phyloP scores from a whole-genome alignment of 2,113 vertebrate species.

The Ifrita kowaldi region DNA sequence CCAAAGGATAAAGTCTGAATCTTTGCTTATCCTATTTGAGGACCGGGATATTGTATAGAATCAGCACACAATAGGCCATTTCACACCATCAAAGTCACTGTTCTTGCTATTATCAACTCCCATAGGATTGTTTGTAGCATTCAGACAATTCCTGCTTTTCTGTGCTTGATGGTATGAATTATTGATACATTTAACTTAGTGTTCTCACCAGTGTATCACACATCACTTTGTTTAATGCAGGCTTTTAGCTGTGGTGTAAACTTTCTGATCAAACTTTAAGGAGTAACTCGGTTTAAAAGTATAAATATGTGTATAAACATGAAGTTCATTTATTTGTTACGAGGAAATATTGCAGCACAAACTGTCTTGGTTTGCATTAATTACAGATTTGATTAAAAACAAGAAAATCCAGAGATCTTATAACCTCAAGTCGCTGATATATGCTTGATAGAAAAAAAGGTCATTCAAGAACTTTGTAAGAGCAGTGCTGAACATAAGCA shows the following conservation, averaged over 20 bases:
- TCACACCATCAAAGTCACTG: conserved; percentile 56
- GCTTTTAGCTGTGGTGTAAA: conserved; percentile 19
- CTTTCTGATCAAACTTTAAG: conserved; percentile 27
- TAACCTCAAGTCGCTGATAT: neutral
- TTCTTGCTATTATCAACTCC: conserved; percentile 24
- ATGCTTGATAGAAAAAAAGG: neutral
- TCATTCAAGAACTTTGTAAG: conserved; percentile 14
- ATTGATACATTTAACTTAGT: neutral
- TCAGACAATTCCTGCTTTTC: conserved; percentile 22
- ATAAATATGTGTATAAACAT: neutral
- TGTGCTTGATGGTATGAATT: conserved; percentile 57
- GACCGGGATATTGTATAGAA: neutral
- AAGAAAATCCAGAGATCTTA: neutral
- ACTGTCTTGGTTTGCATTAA: conserved; percentile 41
- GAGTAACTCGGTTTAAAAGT: neutral
- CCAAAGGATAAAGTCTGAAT: conserved; percentile 47
- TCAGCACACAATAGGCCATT: conserved; percentile 38
- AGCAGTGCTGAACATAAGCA: neutral
- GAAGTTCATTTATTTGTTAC: neutral
- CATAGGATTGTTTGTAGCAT: conserved; percentile 1
- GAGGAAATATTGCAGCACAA: conserved; percentile 21
- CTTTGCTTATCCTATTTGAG: conserved; percentile 14
- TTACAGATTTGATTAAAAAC: conserved; percentile 27
- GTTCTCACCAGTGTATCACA: conserved; percentile 14
- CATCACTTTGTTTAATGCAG: conserved; percentile 2